Evolutionary conservation across 2,113 vertebrate species (phyloP).

Genomic region (Fregetta grallaria): DNA sequence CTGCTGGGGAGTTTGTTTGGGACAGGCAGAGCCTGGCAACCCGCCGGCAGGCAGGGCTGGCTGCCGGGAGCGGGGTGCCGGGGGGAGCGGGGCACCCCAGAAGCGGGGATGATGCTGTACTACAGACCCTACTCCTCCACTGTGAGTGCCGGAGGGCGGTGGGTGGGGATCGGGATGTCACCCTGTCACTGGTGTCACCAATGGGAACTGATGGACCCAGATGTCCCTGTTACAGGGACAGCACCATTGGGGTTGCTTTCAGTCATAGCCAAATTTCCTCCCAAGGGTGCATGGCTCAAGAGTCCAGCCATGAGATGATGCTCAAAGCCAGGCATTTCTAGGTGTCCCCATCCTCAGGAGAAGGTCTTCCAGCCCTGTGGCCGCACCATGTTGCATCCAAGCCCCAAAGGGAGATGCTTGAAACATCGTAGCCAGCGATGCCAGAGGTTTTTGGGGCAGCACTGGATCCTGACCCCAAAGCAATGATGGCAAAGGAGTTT

Average conservation of each 20-base stretch:
- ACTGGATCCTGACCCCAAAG: background rate
- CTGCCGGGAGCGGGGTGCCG: fast-evolving
- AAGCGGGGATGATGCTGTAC: background rate
- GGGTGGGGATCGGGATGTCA: fast-evolving
- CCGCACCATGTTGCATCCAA: background rate
- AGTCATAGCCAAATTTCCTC: background rate
- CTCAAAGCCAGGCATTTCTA: background rate
- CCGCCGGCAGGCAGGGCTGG: fast-evolving
- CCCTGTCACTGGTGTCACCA: background rate
- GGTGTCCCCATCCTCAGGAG: background rate
- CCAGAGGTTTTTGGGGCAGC: background rate
- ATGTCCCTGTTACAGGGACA: background rate
- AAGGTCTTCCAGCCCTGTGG: background rate
- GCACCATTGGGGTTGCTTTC: background rate
- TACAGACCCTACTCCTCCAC: slow-evolving; percentile 55
- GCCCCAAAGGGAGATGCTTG: background rate
- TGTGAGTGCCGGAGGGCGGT: background rate
- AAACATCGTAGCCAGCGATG: fast-evolving
- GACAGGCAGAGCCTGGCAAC: background rate
- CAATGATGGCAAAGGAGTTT: background rate
- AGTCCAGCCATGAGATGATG: background rate
- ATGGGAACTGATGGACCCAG: background rate
- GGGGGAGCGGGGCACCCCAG: background rate
- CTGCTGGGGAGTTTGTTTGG: background rate
- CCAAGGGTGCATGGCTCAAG: fast-evolving